These are phyloP conservation scores for Crepidodera aurea DNA, from an alignment of 2,888 invertebrate genomes.

Conservation along the genomic window DNA sequence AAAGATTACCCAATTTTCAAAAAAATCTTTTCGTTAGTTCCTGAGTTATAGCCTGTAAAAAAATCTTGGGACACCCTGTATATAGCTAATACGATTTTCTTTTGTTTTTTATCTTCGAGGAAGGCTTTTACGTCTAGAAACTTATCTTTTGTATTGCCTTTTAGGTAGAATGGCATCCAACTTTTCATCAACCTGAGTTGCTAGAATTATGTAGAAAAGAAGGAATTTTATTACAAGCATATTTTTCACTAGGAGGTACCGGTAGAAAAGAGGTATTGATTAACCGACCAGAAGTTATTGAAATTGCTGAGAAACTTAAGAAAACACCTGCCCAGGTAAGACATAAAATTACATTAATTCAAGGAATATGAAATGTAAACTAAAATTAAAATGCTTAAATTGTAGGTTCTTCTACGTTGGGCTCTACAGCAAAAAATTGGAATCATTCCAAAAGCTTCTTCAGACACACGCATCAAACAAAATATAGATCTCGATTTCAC, in stretches of 20 bases:
- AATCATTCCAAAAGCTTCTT: slow-evolving; percentile 72
- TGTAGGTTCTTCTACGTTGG: slow-evolving; percentile 74
- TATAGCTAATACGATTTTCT: too few relatives aligned
- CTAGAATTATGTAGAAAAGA: slow-evolving; percentile 69
- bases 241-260: slow-evolving; percentile 76
- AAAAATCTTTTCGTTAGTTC: too few relatives aligned
- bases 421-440: slow-evolving; percentile 76
- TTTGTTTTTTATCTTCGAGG: too few relatives aligned
- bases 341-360: too few relatives aligned
- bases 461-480: slow-evolving; percentile 65
- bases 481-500: slow-evolving; percentile 69
- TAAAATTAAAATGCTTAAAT: not conserved
- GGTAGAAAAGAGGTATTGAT: slow-evolving; percentile 52
- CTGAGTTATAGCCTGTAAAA: too few relatives aligned
- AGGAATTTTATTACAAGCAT: slow-evolving; percentile 79
- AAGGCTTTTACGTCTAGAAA: too few relatives aligned
- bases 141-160: too few relatives aligned
- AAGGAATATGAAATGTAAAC: too few relatives aligned
- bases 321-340: slow-evolving; percentile 68
- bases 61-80: too few relatives aligned
- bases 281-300: slow-evolving; percentile 58
- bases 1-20: too few relatives aligned
- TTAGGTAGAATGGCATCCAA: slow-evolving; percentile 77
- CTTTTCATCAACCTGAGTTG: slow-evolving; percentile 71
- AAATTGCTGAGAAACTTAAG: slow-evolving; percentile 68